Conservation (phyloP, 2,113 vertebrate genomes). For the Microcebus lehilahytsara region DNA sequence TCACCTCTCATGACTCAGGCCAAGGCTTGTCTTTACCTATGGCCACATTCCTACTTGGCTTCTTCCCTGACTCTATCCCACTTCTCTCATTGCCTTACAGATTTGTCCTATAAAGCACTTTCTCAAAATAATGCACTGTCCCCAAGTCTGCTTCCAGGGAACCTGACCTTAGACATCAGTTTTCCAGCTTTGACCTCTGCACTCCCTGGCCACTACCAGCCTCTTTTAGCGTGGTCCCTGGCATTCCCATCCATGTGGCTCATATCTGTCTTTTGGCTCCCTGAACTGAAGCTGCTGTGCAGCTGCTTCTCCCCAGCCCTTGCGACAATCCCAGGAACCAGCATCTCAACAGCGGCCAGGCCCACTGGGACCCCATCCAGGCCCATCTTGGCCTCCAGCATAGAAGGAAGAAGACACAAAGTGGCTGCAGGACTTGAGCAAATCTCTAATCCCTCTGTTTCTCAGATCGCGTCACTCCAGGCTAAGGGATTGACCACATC, state of each 20-base stretch:
- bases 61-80: not conserved
- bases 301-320: not conserved
- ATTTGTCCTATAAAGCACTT: not conserved
- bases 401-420: not conserved
- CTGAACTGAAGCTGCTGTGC: not conserved
- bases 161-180: not conserved
- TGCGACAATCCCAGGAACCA: not conserved
- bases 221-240: not conserved
- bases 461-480: not conserved
- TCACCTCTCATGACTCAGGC: not conserved
- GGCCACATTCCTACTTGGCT: not conserved
- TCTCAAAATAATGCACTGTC: not conserved
- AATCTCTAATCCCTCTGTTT: not conserved
- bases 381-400: not conserved
- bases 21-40: not conserved
- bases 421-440: not conserved
- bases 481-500: not conserved
- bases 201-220: not conserved
- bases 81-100: not conserved
- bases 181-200: not conserved
- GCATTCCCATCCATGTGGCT: not conserved
- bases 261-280: not conserved
- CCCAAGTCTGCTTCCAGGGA: not conserved
- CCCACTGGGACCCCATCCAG: not conserved
- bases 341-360: not conserved